Evolutionary conservation across 64 coral and sea anemone species (phyloP).

Genomic region (Stichodactyla helianthus): DNA sequence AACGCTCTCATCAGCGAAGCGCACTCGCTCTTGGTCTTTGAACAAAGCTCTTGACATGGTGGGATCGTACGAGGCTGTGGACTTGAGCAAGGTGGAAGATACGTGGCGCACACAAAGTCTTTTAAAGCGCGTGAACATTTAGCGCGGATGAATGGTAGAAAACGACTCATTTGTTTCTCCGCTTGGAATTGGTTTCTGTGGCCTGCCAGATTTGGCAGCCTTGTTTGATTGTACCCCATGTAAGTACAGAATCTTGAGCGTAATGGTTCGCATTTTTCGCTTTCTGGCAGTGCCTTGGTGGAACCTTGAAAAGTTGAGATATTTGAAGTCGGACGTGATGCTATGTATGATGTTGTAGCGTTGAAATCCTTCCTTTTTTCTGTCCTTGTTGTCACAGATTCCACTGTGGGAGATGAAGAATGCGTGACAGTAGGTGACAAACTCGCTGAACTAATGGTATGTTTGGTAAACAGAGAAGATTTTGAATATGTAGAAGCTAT

Average conservation of each 20-base stretch:
- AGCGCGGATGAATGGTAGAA: constrained; percentile 34
- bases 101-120: constrained; percentile 35
- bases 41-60: constrained; percentile 46
- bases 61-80: not conserved
- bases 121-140: constrained; percentile 21
- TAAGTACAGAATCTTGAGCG: constrained; percentile 43
- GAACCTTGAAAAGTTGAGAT: not conserved
- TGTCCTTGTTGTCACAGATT: not conserved
- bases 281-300: not conserved
- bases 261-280: not conserved
- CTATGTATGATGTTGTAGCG: not conserved
- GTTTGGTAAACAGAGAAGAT: not conserved
- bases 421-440: not conserved
- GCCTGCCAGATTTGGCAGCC: not conserved
- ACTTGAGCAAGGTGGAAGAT: constrained; percentile 26
- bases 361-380: not conserved
- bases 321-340: not conserved
- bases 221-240: constrained; percentile 40
- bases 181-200: constrained; percentile 23
- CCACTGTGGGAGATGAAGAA: not conserved
- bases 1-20: not conserved
- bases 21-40: constrained; percentile 29
- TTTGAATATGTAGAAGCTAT: not conserved
- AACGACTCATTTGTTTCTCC: not conserved
- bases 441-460: not conserved